phyloP scores from a whole-genome alignment of 2,113 vertebrate genomes.

The Prionailurus viverrinus region DNA sequence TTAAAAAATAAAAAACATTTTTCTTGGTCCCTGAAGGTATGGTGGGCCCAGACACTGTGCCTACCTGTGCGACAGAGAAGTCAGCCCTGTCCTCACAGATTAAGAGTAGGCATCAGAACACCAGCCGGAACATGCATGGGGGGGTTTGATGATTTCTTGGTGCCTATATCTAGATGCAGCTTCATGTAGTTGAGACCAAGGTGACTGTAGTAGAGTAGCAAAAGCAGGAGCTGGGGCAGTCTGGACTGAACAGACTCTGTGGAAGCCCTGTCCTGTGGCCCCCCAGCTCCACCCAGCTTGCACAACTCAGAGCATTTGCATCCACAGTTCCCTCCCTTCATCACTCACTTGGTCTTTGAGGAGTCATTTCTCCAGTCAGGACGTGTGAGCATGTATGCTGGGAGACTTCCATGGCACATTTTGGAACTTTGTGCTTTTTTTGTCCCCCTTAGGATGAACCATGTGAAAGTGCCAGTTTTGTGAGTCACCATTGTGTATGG shows the following conservation, averaged over 20 bases:
- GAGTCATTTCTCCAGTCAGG: neutral
- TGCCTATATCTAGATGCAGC: neutral
- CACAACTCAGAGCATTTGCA: neutral
- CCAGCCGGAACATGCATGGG: neutral
- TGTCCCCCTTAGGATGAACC: neutral
- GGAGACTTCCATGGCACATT: neutral
- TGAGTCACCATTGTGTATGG: neutral
- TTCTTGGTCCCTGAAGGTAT: neutral
- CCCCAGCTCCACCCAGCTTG: too few relatives aligned
- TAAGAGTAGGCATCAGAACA: neutral
- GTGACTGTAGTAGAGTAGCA: too few relatives aligned
- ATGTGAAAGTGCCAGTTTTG: neutral
- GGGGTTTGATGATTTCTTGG: neutral
- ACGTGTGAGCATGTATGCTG: too few relatives aligned
- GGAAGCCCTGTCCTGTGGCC: too few relatives aligned
- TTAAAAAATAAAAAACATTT: neutral
- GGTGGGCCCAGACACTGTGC: neutral
- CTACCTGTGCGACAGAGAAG: neutral
- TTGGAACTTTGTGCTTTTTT: neutral
- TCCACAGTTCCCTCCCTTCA: fast-evolving
- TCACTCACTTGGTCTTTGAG: neutral
- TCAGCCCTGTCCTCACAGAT: neutral
- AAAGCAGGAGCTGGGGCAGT: neutral
- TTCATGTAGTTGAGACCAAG: neutral
- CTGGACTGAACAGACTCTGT: neutral